Evolutionary conservation across 2,113 vertebrate species (phyloP).

Genomic region (Bubo scandiacus): DNA sequence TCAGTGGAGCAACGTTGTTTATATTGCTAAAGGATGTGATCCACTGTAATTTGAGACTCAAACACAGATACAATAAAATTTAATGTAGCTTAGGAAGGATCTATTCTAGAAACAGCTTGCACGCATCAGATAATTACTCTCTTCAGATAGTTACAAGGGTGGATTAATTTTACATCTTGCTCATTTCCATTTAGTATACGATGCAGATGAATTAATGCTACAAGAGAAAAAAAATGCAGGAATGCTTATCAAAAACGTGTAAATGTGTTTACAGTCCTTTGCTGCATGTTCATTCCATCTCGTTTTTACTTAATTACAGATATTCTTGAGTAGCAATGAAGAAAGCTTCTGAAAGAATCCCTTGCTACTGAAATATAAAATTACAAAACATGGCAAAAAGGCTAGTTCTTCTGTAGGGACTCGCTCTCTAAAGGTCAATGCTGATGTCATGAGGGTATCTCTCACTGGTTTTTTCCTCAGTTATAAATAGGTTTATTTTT

Average conservation of each 20-base stretch:
- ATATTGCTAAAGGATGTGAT: not conserved
- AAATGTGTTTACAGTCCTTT: slow-evolving; percentile 18
- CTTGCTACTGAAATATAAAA: not conserved
- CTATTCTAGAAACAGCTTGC: slow-evolving; percentile 41
- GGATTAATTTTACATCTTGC: slow-evolving; percentile 46
- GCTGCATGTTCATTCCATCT: not conserved
- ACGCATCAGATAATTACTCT: slow-evolving; percentile 38
- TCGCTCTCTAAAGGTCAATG: not conserved
- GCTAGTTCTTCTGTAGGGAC: not conserved
- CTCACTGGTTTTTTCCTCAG: not conserved
- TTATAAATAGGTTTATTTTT: not conserved
- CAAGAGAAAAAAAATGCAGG: not conserved
- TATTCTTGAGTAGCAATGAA: not conserved
- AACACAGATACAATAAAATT: slow-evolving; percentile 28
- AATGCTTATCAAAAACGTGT: slow-evolving; percentile 5
- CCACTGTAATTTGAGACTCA: not conserved
- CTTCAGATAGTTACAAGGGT: slow-evolving; percentile 33
- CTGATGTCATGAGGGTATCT: not conserved
- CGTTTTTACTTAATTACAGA: slow-evolving; percentile 16
- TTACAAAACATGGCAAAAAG: not conserved
- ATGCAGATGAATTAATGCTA: slow-evolving; percentile 8
- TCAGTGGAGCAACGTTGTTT: not conserved
- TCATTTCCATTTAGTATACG: slow-evolving; percentile 9
- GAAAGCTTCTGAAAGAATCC: not conserved
- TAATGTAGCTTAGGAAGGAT: slow-evolving; percentile 22